phyloP scores from a whole-genome alignment of 2,888 invertebrate species.

The Lasioglossum figueresi region DNA sequence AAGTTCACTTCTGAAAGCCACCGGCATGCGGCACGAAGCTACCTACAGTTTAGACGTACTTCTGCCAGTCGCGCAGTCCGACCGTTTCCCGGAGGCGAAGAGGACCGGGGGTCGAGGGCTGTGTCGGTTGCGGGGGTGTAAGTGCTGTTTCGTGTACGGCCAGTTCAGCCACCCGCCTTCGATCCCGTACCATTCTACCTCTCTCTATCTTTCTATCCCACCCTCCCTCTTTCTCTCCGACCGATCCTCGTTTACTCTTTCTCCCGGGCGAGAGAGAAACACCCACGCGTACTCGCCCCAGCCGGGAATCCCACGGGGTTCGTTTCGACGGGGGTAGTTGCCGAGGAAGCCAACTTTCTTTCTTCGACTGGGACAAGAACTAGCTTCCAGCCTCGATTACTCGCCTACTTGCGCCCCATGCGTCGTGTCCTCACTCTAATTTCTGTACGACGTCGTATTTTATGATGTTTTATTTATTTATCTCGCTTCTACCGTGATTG shows the following conservation, averaged over 20 bases:
- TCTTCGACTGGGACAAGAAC: conserved; percentile 38
- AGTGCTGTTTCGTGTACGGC: conserved; percentile 83
- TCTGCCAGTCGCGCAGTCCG: conserved; percentile 63
- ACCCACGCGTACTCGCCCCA: conserved; percentile 36
- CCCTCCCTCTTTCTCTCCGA: conserved; percentile 10
- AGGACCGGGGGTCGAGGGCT: conserved; percentile 53
- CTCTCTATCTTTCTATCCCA: not conserved
- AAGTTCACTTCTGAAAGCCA: conserved; percentile 61
- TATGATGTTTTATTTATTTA: not conserved
- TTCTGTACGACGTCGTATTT: not conserved
- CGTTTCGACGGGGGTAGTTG: conserved; percentile 45
- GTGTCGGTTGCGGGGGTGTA: conserved; percentile 77
- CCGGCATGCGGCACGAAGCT: conserved; percentile 60
- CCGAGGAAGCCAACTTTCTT: conserved; percentile 43
- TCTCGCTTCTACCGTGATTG: not conserved
- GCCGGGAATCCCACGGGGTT: conserved; percentile 41
- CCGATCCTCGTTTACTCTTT: conserved; percentile 26
- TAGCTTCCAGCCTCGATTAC: conserved; percentile 20
- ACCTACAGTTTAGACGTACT: conserved; percentile 61
- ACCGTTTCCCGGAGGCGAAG: conserved; percentile 62
- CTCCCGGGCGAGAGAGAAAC: conserved; percentile 27
- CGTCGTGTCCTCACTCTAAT: not conserved
- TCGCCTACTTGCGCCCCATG: not conserved
- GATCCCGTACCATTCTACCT: conserved; percentile 22
- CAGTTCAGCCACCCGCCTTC: conserved; percentile 67